Evolutionary conservation across 2,888 invertebrate genomes (phyloP).

Genomic region (Mythimna lalbum): DNA sequence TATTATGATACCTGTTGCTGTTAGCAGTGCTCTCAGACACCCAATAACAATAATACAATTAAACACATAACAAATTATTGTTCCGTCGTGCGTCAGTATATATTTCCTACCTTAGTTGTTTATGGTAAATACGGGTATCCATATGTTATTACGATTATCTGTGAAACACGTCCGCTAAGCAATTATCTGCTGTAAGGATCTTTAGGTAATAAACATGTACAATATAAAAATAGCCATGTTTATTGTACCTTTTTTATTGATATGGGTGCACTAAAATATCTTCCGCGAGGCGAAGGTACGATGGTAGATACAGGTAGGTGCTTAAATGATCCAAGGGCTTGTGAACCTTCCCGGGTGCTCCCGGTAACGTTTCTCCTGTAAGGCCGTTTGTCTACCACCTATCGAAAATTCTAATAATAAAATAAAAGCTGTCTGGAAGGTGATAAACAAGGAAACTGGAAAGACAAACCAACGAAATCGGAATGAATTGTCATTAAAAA

Average conservation of each 20-base stretch:
- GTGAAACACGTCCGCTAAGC: slow-evolving; percentile 18
- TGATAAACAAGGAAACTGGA: too few species aligned
- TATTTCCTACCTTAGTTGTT: slow-evolving; percentile 18
- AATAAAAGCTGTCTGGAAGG: too few species aligned
- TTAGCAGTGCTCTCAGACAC: neutral
- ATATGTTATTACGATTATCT: slow-evolving; percentile 31
- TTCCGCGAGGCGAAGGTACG: neutral
- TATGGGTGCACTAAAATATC: slow-evolving; percentile 26
- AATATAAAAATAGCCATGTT: slow-evolving; percentile 4
- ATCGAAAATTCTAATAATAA: too few species aligned
- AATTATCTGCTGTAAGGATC: slow-evolving; percentile 36
- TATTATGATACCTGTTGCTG: neutral
- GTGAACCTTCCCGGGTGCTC: too few species aligned
- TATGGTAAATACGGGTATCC: slow-evolving; percentile 47
- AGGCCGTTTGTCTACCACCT: too few species aligned
- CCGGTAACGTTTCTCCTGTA: neutral
- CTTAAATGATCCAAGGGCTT: too few species aligned
- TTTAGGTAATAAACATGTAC: slow-evolving; percentile 34
- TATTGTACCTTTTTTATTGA: slow-evolving; percentile 18
- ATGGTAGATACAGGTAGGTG: too few species aligned
- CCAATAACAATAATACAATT: slow-evolving; percentile 4
- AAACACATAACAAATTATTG: slow-evolving; percentile 10
- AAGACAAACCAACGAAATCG: too few species aligned
- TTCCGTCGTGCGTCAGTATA: slow-evolving; percentile 23
- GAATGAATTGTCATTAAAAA: too few species aligned